Conservation (phyloP, 2,888 invertebrate species). For the Clistopyga incitator region DNA sequence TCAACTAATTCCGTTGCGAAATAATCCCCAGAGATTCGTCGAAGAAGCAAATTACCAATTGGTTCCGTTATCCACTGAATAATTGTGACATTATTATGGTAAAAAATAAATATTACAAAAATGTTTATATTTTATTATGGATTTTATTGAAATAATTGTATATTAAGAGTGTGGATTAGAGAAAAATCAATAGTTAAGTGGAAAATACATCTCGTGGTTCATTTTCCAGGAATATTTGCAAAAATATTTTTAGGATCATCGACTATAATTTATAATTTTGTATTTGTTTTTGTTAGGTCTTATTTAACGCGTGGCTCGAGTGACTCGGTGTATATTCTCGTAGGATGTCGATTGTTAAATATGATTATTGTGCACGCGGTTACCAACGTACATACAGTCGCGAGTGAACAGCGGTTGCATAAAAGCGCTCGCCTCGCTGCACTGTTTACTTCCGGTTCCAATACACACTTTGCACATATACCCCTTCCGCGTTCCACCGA, state of each 20-base stretch:
- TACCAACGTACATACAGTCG: constrained; percentile 26
- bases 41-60: neutral
- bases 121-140: neutral
- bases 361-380: constrained; percentile 49
- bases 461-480: constrained; percentile 27
- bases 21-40: neutral
- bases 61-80: neutral
- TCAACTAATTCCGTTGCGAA: neutral
- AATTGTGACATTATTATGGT: neutral
- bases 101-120: neutral
- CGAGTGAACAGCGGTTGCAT: constrained; percentile 47
- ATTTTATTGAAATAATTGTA: too few species aligned
- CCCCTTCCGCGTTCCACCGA: constrained; percentile 40
- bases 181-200: too few species aligned
- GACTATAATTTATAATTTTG: neutral
- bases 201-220: too few species aligned
- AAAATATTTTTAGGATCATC: neutral
- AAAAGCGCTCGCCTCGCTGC: constrained; percentile 59
- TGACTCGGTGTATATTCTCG: neutral
- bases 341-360: constrained; percentile 59
- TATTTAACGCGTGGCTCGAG: neutral
- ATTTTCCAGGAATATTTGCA: too few species aligned
- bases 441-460: constrained; percentile 63
- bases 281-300: neutral
- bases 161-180: too few species aligned